Conservation (phyloP, 2,797 vertebrate species). For the Sebastes flavidus region DNA sequence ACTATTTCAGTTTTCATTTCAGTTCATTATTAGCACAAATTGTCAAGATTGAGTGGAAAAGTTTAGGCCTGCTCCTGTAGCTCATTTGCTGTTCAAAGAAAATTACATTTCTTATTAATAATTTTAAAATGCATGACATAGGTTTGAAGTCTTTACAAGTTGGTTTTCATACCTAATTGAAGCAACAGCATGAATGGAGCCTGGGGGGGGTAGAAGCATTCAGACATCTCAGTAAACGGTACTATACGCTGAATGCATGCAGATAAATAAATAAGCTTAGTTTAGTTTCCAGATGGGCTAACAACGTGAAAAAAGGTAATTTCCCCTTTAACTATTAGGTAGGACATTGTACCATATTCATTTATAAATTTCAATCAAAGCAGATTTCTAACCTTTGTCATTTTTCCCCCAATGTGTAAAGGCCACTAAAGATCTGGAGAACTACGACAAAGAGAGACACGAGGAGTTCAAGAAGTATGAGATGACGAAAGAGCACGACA, state of each 20-base stretch:
- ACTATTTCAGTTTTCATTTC: background rate
- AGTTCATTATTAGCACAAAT: background rate
- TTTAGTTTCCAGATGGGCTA: background rate
- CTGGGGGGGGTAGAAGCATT: background rate
- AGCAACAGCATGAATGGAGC: background rate
- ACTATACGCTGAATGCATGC: background rate
- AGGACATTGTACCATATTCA: background rate
- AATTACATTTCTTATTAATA: background rate
- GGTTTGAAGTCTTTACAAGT: background rate
- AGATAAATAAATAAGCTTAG: background rate
- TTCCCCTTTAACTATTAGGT: background rate
- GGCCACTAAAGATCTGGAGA: conserved; percentile 96
- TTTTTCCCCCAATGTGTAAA: conserved; percentile 46
- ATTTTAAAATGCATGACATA: background rate
- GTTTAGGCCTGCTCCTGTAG: background rate
- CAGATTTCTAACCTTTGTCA: background rate
- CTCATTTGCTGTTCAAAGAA: background rate
- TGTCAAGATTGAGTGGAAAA: background rate
- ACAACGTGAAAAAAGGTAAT: background rate
- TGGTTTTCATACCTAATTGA: background rate
- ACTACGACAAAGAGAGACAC: conserved; percentile 94
- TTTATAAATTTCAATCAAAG: background rate
- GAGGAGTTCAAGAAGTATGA: conserved; percentile 98
- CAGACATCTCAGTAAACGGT: background rate
- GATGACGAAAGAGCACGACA: conserved; percentile 98